Percentiles rank a stretch among this genome's conserved stretches.
Evolutionary conservation across 1,140 invertebrate genomes (phyloP).

Genomic region (Ceratosolen solmsi): DNA sequence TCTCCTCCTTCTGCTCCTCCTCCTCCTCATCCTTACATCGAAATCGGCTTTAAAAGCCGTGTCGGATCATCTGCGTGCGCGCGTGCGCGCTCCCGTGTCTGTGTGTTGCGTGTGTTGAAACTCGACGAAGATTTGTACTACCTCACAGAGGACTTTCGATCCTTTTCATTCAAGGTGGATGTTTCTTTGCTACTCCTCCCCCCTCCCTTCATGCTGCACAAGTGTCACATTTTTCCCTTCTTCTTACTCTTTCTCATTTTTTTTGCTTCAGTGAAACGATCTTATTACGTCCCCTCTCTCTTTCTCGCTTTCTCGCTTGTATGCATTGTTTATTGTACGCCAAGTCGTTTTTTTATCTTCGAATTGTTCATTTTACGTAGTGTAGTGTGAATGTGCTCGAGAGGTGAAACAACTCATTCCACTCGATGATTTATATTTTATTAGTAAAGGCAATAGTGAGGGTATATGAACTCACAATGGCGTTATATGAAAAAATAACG

Average conservation of each 20-base stretch:
- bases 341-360: conserved; percentile 20
- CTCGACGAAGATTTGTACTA: background rate
- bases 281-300: conserved; percentile 29
- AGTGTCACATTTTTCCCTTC: background rate
- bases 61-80: conserved; percentile 32
- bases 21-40: conserved; percentile 37
- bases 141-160: conserved; percentile 25
- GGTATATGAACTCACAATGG: no score
- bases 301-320: conserved; percentile 37
- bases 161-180: conserved; percentile 38
- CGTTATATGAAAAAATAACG: background rate
- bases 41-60: conserved; percentile 45
- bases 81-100: background rate
- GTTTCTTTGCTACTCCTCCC: background rate
- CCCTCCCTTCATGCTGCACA: background rate
- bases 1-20: no score
- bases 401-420: background rate
- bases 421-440: conserved; percentile 9
- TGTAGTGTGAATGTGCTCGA: background rate
- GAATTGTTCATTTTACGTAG: conserved; percentile 14
- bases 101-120: background rate
- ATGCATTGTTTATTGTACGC: conserved; percentile 42
- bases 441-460: no score
- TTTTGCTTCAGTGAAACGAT: conserved; percentile 37
- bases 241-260: background rate